A percentile compares a stretch with the other conserved stretches of the same genome.
Conservation (phyloP, 2,797 vertebrate genomes). For the Paramormyrops hopkinsi region DNA sequence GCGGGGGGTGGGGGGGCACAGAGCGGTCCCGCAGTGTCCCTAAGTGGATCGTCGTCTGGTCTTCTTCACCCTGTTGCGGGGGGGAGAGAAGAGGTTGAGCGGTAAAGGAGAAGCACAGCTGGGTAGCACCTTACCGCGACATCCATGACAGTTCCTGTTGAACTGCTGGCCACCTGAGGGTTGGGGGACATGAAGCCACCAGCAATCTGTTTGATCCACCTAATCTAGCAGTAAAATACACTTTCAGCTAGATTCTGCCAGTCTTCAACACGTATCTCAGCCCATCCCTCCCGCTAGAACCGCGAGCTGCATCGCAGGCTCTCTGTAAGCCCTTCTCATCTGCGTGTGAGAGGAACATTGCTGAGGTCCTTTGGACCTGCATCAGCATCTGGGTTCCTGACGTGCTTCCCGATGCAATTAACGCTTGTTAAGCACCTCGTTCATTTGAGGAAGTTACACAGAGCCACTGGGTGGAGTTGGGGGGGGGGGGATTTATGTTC, state of each 20-base stretch:
- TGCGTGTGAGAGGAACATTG: neutral
- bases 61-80: constrained; percentile 64
- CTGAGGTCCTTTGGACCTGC: neutral
- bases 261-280: neutral
- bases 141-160: neutral
- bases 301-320: neutral
- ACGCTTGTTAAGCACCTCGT: neutral
- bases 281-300: neutral
- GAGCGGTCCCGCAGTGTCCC: constrained; percentile 34
- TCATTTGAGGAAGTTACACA: constrained; percentile 9
- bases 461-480: neutral
- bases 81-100: neutral
- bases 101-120: neutral
- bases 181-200: neutral
- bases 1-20: neutral
- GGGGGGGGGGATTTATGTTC: neutral
- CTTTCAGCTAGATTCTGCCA: neutral
- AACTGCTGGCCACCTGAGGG: neutral
- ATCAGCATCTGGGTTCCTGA: neutral
- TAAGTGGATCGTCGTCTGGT: constrained; percentile 55
- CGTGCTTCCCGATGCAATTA: neutral
- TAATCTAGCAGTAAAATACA: neutral
- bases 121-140: neutral
- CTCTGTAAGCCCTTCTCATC: neutral
- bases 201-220: neutral